Conservation (phyloP, 2,113 vertebrate species). For the Heloderma charlesbogerti region DNA sequence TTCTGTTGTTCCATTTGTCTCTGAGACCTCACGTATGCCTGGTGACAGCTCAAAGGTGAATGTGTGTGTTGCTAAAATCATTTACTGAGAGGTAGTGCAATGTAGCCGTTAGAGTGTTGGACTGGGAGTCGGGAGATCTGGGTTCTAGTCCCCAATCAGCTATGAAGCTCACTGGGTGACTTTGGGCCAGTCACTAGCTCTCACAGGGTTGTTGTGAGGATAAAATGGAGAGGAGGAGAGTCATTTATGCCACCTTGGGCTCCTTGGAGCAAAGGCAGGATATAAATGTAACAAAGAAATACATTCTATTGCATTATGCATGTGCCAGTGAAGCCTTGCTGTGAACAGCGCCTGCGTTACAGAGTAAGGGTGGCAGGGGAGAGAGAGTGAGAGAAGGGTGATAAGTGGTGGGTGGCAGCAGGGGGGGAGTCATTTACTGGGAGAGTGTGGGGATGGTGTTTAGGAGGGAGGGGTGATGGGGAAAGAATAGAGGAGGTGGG, state of each 20-base stretch:
- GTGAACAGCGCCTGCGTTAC: neutral
- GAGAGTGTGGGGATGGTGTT: neutral
- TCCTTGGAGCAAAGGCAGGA: too few relatives aligned
- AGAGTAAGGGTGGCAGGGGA: neutral
- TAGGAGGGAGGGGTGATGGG: neutral
- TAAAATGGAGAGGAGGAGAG: neutral
- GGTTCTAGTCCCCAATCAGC: too few relatives aligned
- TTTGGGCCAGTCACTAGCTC: too few relatives aligned
- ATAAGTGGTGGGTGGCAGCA: too few relatives aligned
- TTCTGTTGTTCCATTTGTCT: neutral
- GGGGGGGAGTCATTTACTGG: neutral
- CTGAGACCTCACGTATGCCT: neutral
- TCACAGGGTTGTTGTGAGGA: too few relatives aligned
- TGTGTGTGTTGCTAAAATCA: neutral
- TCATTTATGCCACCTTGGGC: too few relatives aligned
- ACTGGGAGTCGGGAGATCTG: too few relatives aligned
- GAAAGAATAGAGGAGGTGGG: neutral
- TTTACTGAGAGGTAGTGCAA: neutral
- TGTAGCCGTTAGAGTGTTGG: too few relatives aligned
- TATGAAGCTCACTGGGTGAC: too few relatives aligned
- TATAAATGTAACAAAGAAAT: too few relatives aligned
- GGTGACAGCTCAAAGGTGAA: neutral
- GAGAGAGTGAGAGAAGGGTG: neutral
- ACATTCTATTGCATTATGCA: neutral
- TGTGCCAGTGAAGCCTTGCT: neutral